These are phyloP conservation scores for Melanotaenia maccullochi DNA, from an alignment of 2,797 vertebrate species.

Conservation along the genomic window DNA sequence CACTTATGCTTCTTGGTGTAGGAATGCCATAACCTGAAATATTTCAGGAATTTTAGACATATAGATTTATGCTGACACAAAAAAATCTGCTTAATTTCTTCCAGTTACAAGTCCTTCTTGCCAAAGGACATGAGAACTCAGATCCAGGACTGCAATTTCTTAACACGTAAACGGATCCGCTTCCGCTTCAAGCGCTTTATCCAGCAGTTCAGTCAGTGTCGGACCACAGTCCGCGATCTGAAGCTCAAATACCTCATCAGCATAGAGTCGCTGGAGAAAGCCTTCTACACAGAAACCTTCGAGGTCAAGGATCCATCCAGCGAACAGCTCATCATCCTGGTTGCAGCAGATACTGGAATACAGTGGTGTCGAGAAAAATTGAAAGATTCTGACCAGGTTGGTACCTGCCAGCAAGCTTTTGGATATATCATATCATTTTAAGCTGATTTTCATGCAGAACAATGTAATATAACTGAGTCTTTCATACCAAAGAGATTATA, in stretches of 20 bases:
- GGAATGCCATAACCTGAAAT: neutral
- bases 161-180: slow-evolving; percentile 96
- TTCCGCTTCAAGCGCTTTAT: slow-evolving; percentile 91
- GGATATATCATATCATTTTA: too few species aligned
- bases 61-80: neutral
- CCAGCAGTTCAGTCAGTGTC: slow-evolving; percentile 79
- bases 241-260: slow-evolving; percentile 98
- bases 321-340: slow-evolving; percentile 86
- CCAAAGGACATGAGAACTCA: slow-evolving; percentile 92
- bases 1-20: neutral
- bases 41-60: neutral
- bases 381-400: slow-evolving; percentile 76
- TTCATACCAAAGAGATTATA: neutral
- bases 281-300: slow-evolving; percentile 95
- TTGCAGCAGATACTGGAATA: slow-evolving; percentile 90
- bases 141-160: slow-evolving; percentile 94
- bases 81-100: slow-evolving; percentile 9
- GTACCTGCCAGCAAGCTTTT: neutral
- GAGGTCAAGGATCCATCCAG: slow-evolving; percentile 87
- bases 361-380: slow-evolving; percentile 73
- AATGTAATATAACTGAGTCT: neutral
- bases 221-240: slow-evolving; percentile 90
- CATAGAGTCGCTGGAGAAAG: slow-evolving; percentile 91
- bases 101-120: slow-evolving; percentile 96
- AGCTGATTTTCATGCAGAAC: too few species aligned